Base-by-base conservation (phyloP, 2,797 vertebrate genomes). In the Neosilurus mollespiculum region DNA sequence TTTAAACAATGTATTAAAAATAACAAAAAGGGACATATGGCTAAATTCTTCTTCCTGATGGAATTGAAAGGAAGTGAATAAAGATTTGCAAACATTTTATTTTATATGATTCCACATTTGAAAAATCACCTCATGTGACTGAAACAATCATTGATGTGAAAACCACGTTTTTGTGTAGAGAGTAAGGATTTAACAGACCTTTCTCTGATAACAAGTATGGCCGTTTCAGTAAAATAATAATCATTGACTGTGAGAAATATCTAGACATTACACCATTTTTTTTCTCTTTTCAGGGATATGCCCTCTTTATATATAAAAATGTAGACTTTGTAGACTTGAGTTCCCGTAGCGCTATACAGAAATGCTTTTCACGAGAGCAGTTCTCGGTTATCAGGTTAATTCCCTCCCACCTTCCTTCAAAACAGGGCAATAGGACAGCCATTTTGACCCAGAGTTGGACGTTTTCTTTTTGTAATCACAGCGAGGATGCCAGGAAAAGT, bases 161-260 rank as follows among this genome's bases (percentile, higher is more conserved):
- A 81, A 75, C 56, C 24, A 70, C 80, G 30, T 56, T 84, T 86
- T 81, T 64, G 76, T 78, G 78, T 77, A 66, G 66, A 85, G 79
- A 86, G 61, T 65, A 85, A 84, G 70, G 81, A 86, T 54, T 76
- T 86, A 88, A 78, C 83, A 83, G 83, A 75, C 9, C 26, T 51
- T 84, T 80, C 77, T 83, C 66, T 75, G 83, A 81, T 84, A 84
- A 82, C 84, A 86, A 95, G 92, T 93, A 93, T 92, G 91, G 91
- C 90, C 91, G 92, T 94, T 93, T 94, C 93, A 91, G 93, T 78
- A 84, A 88, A 94, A 90, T 91, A 89, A 90, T 93, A 65, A 94
- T 93, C 93, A 92, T 93, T 91, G 88, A 84, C 85, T 88, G 85
- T 90, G 89, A 93, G 94, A 94, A 95, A 95, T 95, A 96, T 93